Conservation (phyloP, 1,140 invertebrate genomes). For the Sarcophaga peregrina region DNA sequence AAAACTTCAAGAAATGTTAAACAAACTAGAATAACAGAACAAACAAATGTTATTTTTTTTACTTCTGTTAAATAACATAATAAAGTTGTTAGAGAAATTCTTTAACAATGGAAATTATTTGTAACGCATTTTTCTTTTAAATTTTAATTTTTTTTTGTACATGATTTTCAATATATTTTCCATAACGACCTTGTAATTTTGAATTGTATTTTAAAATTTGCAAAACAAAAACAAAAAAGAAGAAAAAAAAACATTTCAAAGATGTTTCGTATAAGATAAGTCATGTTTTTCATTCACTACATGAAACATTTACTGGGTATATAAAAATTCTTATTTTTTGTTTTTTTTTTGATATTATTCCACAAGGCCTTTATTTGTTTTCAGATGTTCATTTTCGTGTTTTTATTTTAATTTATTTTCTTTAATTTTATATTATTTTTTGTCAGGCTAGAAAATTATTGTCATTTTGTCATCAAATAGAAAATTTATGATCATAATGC, state of each 20-base stretch:
- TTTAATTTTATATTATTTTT: background rate
- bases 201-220: background rate
- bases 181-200: background rate
- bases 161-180: background rate
- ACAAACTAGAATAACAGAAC: too few relatives aligned
- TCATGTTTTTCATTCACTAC: conserved; percentile 4
- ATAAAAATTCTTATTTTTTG: background rate
- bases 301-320: background rate
- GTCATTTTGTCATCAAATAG: conserved; percentile 15
- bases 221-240: background rate
- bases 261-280: background rate
- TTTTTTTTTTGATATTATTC: background rate
- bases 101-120: too few relatives aligned
- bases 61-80: too few relatives aligned
- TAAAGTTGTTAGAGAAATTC: too few relatives aligned
- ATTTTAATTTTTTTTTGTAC: background rate
- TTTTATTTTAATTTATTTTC: too few relatives aligned
- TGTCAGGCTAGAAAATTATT: background rate
- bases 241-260: background rate
- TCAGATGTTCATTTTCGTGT: background rate
- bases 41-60: too few relatives aligned
- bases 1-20: too few relatives aligned
- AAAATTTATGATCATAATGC: background rate
- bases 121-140: too few relatives aligned
- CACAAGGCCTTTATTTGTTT: conserved; percentile 7